Base-by-base conservation (phyloP, 1,140 invertebrate genomes). In the Cydia fagiglandana region DNA sequence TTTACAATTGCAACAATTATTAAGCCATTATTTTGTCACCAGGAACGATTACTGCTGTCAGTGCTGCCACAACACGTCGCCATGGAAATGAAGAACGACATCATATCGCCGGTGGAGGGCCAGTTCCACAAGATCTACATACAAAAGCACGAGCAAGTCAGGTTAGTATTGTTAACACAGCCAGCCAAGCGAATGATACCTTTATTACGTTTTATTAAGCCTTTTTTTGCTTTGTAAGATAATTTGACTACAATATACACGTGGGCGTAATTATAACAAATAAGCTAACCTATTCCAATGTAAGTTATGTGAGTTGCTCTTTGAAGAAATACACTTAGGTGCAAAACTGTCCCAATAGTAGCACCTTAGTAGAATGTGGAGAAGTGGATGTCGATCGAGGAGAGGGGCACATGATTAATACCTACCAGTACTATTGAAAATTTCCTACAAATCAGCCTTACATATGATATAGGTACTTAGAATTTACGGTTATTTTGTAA, bases 81-180 rank as follows among this genome's bases (percentile, higher is more conserved):
- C 61, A 97, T 98, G 95, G 97, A 99, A 92, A 98, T 99, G 97
- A 98, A 98, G 93, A 96, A 96, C 83, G 97, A 98, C 89, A 97
- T 99, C 75, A 96, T 97, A 80, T 96, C 96, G 68, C 96, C 97
- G 3, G 96, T 98, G 75, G 97, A 98, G 84, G 96, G 97, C 15
- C 97, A 98, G 89, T 99, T 99, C 91, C 97, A 99, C 89, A 98
- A 98, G 92, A 98, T 99, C 88, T 99, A 99, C 92, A 98, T 99
- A 82, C 97, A 98, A 86, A 96, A 97, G 85, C 97, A 99, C 87
- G 97, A 98, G 91, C 97, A 98, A 93, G 98, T 99, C 81, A 97
- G 96, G 97, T 97, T 86, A 94, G 93, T 88, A 17, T 34, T 6
- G 5, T 24, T 61, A 4, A 56, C 53, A 9, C 7, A 7, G n/a